These are phyloP conservation scores for Pangasius larnaudii DNA, from an alignment of 2,797 vertebrate species.

Conservation along the genomic window DNA sequence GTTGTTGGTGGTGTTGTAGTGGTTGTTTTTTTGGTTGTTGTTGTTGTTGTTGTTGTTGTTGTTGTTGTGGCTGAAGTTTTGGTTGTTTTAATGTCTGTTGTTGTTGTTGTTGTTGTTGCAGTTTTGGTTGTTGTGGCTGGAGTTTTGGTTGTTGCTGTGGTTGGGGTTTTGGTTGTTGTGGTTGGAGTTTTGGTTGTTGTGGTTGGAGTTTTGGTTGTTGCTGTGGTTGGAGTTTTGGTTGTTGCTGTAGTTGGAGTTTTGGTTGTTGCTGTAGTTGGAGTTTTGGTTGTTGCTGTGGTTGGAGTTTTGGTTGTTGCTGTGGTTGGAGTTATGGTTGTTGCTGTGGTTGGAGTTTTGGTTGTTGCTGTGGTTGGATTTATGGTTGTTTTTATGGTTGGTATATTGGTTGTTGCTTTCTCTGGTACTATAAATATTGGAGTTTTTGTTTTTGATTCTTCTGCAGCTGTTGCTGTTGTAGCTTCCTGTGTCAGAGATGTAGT, in stretches of 20 bases:
- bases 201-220: not conserved
- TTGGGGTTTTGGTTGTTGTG: not conserved
- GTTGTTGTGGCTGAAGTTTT: not conserved
- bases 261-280: not conserved
- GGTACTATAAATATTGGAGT: not conserved
- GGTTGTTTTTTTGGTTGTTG: not conserved
- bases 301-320: not conserved
- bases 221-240: not conserved
- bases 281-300: not conserved
- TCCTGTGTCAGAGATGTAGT: not conserved
- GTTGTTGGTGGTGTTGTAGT: not conserved
- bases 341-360: too few species aligned
- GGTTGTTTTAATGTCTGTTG: not conserved
- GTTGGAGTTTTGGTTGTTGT: not conserved
- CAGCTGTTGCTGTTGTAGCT: not conserved
- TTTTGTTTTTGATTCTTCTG: not conserved
- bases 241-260: not conserved
- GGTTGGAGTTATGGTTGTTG: too few species aligned
- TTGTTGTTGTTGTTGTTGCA: not conserved
- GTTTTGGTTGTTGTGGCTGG: not conserved
- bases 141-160: not conserved
- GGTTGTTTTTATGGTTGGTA: not conserved
- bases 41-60: not conserved
- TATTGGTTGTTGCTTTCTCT: not conserved
- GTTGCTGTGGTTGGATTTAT: not conserved